Base-by-base conservation (phyloP, 2,888 invertebrate genomes). In the Lordiphosa andalusiaca region DNA sequence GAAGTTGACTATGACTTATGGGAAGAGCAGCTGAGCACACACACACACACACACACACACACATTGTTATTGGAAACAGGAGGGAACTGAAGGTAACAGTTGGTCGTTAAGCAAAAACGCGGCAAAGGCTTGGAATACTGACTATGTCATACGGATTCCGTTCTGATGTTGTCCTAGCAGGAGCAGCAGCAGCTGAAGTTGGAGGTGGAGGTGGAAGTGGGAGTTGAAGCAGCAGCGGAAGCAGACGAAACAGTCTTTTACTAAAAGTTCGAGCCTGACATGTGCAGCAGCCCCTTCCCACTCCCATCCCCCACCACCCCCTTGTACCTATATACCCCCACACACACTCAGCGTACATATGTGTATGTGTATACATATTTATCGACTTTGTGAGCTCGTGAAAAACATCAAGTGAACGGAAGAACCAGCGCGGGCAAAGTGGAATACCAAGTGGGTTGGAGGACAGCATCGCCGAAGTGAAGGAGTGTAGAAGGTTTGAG, bases 361-460 rank as follows among this genome's bases (percentile, higher is more conserved):
- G 53, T 21, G 62, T 57, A 72, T 75, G 65, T 76, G 65, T 62
- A 71, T 83, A 77, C 74, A 81, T 84, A 77, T 84, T 77, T 77
- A 84, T 77, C 84, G 77, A 84, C 84, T 78, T 77, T 84, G 77
- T 73, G 84, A 84, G 77, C 84, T 84, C 77, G 74, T 65, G 74
- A 77, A 84, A 30, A 81, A 78, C 77, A 77, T 77, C 84, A 81
- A 81, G 74, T 81, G 84, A 77, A 84, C 77, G 77, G 78, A 77
- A 76, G 82, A 54, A 23, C 54, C 76, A 61, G 67, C 53, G 69
- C 59, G 70, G 48, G 53, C 68, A 56, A 57, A 63, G 59, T 51
- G 44, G 30, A 41, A 50, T 30, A 47, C 30, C 30, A 42, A 60
- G 69, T 55, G 58, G 58, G 10, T 21, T 13, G 33, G 30, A 16